These are phyloP conservation scores for Tiphia femorata DNA, from an alignment of 2,888 invertebrate genomes.

Conservation along the genomic window DNA sequence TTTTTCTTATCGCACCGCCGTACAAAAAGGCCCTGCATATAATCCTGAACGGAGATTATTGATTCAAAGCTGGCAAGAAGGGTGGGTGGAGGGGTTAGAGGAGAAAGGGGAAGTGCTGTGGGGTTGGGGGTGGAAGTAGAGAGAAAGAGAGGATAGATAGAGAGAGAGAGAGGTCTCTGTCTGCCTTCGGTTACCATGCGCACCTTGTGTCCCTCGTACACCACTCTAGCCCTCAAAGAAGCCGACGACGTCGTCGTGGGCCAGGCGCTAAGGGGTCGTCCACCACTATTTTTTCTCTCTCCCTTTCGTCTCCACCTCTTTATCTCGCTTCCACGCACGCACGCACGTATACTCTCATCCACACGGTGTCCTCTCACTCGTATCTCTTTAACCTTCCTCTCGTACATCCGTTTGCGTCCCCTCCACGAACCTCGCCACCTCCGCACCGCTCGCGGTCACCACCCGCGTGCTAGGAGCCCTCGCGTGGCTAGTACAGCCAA, in stretches of 20 bases:
- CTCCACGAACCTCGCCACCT: not conserved
- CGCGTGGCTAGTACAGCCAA: too few relatives aligned
- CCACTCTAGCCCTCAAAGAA: conserved; percentile 28
- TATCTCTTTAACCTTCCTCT: not conserved
- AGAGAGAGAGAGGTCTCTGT: conserved; percentile 9
- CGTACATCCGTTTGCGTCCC: not conserved
- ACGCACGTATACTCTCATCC: too few relatives aligned
- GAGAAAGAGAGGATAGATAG: not conserved
- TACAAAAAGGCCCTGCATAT: conserved; percentile 36
- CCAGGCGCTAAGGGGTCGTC: conserved; percentile 23
- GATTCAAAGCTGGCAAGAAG: conserved; percentile 44
- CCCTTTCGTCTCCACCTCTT: not conserved
- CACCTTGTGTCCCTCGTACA: conserved; percentile 36
- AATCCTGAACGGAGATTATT: conserved; percentile 52
- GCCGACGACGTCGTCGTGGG: conserved; percentile 6
- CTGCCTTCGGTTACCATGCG: conserved; percentile 43
- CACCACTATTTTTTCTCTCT: conserved; percentile 4
- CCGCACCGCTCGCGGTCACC: conserved; percentile 25
- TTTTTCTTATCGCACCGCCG: conserved; percentile 23
- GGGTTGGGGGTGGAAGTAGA: not conserved
- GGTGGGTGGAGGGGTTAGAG: conserved; percentile 3
- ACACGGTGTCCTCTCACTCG: too few relatives aligned
- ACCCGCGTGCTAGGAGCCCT: too few relatives aligned
- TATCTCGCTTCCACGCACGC: too few relatives aligned
- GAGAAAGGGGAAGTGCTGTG: conserved; percentile 2